Evolutionary conservation across 2,888 invertebrate species (phyloP), one percentile per base, ranked within the genome.

Genomic region (Linnaemya tessellans): DNA sequence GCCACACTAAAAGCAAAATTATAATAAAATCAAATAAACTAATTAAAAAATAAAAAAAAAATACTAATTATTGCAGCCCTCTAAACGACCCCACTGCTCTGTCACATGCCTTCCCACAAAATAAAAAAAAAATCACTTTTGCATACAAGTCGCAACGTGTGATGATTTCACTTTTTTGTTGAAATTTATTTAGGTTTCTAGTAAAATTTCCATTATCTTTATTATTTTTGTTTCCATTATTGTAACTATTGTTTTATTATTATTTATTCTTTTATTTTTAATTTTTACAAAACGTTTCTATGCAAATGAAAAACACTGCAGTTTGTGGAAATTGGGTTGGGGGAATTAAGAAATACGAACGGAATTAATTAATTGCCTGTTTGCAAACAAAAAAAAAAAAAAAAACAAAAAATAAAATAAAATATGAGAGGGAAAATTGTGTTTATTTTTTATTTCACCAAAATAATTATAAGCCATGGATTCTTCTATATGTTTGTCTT

Each of bases 181-280:
- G 5, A 25, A 25, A 56, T 56, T 25, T 30, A 7, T 30, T 56
- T 56, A 25, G 25, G 5, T 56, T 30, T 20, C 9, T 20, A 51
- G 51, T 51, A 51, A 51, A 20, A 20, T 51, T n/a, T 51, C 10
- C 22, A 22, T 22, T 87, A 65, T 88, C 88, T 88, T 62, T 87
- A 54, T 88, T 88, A 10, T 67, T 51, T n/a, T n/a, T 15, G 30
- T 30, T 58, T 30, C 30, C 30, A 30, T 58, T 58, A 58, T 30
- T 58, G 58, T 11, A 60, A 60, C 35, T 60, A 60, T 38, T 35
- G 60, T 60, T 38, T 13, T 35, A 60, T 60, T 11, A 38, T 25
- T 38, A 30, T 30, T 38, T 51, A 38, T 60, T n/a, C 35, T 35
- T 60, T 18, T 35, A 35, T 60, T 60, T 18, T 18, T 35, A 60